Percentiles rank a stretch among this genome's conserved stretches.
Evolutionary conservation across 2,888 invertebrate genomes (phyloP).

Genomic region (Cephus sareptanus): DNA sequence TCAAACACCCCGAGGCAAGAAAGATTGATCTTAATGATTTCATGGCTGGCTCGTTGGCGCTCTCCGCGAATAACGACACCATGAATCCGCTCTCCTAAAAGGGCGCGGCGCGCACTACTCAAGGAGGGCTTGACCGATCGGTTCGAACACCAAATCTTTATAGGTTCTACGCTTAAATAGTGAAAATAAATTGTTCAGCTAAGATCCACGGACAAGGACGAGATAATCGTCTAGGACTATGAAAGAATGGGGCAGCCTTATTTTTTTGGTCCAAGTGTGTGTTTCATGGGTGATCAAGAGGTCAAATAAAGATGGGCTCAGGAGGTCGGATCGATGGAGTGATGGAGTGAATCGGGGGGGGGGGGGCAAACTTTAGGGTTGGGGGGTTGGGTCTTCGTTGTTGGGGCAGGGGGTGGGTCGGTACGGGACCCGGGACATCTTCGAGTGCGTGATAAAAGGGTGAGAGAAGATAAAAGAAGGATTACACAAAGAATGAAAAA

Average conservation of each 20-base stretch:
- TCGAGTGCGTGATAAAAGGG: not conserved
- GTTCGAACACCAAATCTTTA: constrained; percentile 55
- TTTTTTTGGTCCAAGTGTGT: constrained; percentile 29
- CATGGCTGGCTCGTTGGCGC: constrained; percentile 71
- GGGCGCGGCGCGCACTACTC: constrained; percentile 59
- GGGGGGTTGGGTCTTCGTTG: not conserved
- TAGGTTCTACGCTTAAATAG: constrained; percentile 51
- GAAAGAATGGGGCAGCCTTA: constrained; percentile 40
- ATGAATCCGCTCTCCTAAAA: constrained; percentile 71
- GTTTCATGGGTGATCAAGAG: constrained; percentile 2
- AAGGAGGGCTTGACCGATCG: constrained; percentile 9
- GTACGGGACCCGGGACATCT: not conserved
- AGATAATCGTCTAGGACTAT: constrained; percentile 1
- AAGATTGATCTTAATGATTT: constrained; percentile 79
- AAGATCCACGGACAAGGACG: constrained; percentile 5
- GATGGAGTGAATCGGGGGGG: not conserved
- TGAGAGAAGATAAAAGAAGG: not conserved
- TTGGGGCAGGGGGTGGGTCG: not conserved
- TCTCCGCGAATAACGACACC: constrained; percentile 67
- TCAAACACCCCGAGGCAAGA: constrained; percentile 91
- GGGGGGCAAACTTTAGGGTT: not conserved
- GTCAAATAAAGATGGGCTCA: not conserved
- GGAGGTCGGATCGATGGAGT: not conserved
- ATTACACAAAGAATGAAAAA: constrained; percentile 9
- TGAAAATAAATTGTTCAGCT: constrained; percentile 21